Conservation (phyloP, 2,888 invertebrate genomes). For the Digitonthophagus gazella region DNA sequence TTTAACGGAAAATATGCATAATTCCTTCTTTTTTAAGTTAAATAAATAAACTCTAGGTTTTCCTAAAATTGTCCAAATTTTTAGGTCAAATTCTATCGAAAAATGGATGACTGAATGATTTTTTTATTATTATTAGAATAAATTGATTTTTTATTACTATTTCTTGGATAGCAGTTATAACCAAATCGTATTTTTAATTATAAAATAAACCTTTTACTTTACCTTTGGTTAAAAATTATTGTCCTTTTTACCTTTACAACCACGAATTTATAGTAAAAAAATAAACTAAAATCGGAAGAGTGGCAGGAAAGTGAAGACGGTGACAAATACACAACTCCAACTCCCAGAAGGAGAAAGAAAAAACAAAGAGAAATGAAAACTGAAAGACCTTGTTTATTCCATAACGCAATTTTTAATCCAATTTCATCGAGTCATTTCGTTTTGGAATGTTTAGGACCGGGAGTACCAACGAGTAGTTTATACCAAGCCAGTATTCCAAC, state of each 20-base stretch:
- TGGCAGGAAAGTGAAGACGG: slow-evolving; percentile 59
- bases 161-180: too few relatives aligned
- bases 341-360: slow-evolving; percentile 52
- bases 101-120: too few relatives aligned
- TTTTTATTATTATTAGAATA: too few relatives aligned
- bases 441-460: slow-evolving; percentile 88
- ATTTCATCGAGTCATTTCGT: slow-evolving; percentile 73
- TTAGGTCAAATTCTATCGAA: too few relatives aligned
- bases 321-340: slow-evolving; percentile 52
- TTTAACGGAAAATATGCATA: too few relatives aligned
- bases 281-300: slow-evolving; percentile 54
- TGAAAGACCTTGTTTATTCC: slow-evolving; percentile 67
- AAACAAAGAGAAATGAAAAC: slow-evolving; percentile 39
- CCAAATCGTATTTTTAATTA: too few relatives aligned
- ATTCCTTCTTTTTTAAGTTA: too few relatives aligned
- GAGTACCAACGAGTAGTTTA: slow-evolving; percentile 75
- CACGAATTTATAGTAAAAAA: slow-evolving; percentile 39
- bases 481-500: slow-evolving; percentile 63
- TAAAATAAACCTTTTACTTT: too few relatives aligned
- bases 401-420: slow-evolving; percentile 76
- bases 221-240: too few relatives aligned
- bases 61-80: too few relatives aligned
- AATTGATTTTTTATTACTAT: too few relatives aligned
- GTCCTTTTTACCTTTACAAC: slow-evolving; percentile 50
- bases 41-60: too few relatives aligned